Conservation (phyloP, 92 coral and sea anemone genomes). For the Galaxea fascicularis region DNA sequence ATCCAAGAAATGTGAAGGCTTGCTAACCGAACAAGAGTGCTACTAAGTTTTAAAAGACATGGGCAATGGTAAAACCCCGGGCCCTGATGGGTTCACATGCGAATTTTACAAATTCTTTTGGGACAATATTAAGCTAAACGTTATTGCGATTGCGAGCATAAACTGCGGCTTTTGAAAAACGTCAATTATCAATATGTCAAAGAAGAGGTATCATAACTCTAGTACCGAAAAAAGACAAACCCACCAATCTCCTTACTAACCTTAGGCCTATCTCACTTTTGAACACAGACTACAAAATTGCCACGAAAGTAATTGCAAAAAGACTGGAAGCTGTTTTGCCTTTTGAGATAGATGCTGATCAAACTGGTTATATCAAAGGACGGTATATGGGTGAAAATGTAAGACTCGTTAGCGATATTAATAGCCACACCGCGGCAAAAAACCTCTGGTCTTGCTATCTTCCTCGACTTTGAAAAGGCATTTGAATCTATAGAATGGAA, state of each 20-base stretch:
- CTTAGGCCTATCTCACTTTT: slow-evolving; percentile 20
- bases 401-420: slow-evolving; percentile 50
- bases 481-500: slow-evolving; percentile 57
- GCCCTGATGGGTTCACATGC: slow-evolving; percentile 41
- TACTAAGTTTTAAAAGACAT: slow-evolving; percentile 12
- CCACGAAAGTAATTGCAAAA: slow-evolving; percentile 39
- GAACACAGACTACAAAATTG: slow-evolving; percentile 43
- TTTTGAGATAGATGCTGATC: slow-evolving; percentile 24
- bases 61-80: slow-evolving; percentile 27
- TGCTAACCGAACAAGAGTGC: slow-evolving; percentile 31
- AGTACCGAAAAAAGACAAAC: slow-evolving; percentile 35
- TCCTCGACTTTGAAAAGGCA: slow-evolving; percentile 53
- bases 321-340: slow-evolving; percentile 30
- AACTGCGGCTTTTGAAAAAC: slow-evolving; percentile 42
- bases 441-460: slow-evolving; percentile 43
- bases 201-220: slow-evolving; percentile 38
- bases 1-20: slow-evolving; percentile 32
- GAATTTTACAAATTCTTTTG: slow-evolving; percentile 32
- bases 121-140: slow-evolving; percentile 1
- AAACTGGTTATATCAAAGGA: slow-evolving; percentile 51
- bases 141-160: slow-evolving; percentile 4
- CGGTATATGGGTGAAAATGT: slow-evolving; percentile 54
- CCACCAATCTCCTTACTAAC: slow-evolving; percentile 13
- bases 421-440: slow-evolving; percentile 26
- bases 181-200: slow-evolving; percentile 42